Conservation (phyloP, 2,888 invertebrate species). For the Steinernema hermaphroditum region DNA sequence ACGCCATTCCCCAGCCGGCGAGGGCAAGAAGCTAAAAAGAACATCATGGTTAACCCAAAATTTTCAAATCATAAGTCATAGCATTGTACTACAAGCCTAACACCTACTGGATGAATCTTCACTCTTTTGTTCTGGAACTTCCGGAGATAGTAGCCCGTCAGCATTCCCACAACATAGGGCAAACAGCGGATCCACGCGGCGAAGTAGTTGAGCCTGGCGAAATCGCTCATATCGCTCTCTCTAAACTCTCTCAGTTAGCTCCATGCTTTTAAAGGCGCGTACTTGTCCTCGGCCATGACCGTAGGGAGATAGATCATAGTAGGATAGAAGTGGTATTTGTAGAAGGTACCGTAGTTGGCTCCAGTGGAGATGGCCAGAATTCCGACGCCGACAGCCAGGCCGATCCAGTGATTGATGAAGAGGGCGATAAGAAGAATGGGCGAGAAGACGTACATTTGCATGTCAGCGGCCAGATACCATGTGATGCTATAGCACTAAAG, state of each 20-base stretch:
- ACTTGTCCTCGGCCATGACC: slow-evolving; percentile 4
- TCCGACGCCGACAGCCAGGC: slow-evolving; percentile 32
- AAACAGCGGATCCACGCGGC: slow-evolving; percentile 67
- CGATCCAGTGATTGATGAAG: slow-evolving; percentile 26
- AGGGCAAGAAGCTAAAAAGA: slow-evolving; percentile 31
- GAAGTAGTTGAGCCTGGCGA: slow-evolving; percentile 58
- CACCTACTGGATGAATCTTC: slow-evolving; percentile 33
- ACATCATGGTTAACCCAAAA: not conserved
- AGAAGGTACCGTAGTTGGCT: slow-evolving; percentile 39
- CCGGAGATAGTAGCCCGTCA: slow-evolving; percentile 66
- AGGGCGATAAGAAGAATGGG: slow-evolving; percentile 51
- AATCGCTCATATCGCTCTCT: slow-evolving; percentile 29
- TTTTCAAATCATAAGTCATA: too few species aligned
- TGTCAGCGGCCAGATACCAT: slow-evolving; percentile 57
- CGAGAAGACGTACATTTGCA: slow-evolving; percentile 52
- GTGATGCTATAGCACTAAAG: slow-evolving; percentile 46
- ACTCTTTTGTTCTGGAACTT: slow-evolving; percentile 39
- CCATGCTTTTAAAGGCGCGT: not conserved
- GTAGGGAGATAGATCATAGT: slow-evolving; percentile 34
- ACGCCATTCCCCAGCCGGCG: slow-evolving; percentile 35
- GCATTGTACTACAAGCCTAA: not conserved
- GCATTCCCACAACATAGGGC: slow-evolving; percentile 67
- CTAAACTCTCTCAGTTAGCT: not conserved
- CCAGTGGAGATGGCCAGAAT: slow-evolving; percentile 40
- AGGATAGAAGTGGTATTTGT: slow-evolving; percentile 48